These are phyloP conservation scores for Cephus pulcher DNA, from an alignment of 2,888 invertebrate species.

Conservation along the genomic window DNA sequence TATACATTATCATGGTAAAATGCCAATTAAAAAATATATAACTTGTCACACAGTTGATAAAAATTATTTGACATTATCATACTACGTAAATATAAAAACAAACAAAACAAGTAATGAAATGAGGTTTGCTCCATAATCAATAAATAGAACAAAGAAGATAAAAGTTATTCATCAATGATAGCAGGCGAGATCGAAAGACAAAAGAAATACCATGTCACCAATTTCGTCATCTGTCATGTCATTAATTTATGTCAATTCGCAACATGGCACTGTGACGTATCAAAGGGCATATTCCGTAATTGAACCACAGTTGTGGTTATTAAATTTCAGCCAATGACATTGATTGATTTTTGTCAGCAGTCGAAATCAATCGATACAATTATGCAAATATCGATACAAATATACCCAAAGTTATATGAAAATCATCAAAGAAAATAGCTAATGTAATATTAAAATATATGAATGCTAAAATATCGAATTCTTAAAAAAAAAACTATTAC, in stretches of 20 bases:
- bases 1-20: background rate
- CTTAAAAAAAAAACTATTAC: background rate
- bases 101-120: background rate
- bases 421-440: too few relatives aligned
- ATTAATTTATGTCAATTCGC: background rate
- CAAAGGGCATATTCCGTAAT: background rate
- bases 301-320: too few relatives aligned
- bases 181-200: background rate
- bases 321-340: too few relatives aligned
- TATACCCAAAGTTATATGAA: background rate
- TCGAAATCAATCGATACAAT: too few relatives aligned
- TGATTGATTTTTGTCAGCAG: too few relatives aligned
- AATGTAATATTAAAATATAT: background rate
- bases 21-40: background rate
- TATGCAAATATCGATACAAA: too few relatives aligned
- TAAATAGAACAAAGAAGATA: background rate
- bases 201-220: background rate
- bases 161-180: background rate
- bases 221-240: background rate
- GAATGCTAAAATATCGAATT: background rate
- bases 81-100: background rate
- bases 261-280: background rate
- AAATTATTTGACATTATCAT: conserved; percentile 1
- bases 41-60: background rate
- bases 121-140: background rate